Evolutionary conservation across 2,888 invertebrate genomes (phyloP).

Genomic region (Chironomus riparius): DNA sequence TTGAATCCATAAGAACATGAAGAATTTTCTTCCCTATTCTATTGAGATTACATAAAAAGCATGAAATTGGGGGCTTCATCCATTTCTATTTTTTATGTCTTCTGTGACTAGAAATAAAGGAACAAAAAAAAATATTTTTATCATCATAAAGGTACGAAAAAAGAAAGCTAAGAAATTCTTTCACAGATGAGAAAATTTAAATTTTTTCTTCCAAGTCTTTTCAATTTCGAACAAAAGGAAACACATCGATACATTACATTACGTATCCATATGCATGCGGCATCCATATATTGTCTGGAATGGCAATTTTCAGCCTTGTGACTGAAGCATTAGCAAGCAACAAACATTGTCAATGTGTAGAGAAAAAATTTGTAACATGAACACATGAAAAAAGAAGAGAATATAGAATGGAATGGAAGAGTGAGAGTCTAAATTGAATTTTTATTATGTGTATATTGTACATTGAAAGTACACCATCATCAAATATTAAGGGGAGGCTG

Average conservation of each 20-base stretch:
- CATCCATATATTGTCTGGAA: too few species aligned
- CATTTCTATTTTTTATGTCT: neutral
- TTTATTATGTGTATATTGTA: conserved; percentile 20
- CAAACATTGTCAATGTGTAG: too few species aligned
- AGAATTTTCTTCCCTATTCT: conserved; percentile 12
- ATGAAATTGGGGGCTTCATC: conserved; percentile 24
- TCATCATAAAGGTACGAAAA: neutral
- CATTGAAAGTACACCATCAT: conserved; percentile 8
- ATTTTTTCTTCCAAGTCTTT: neutral
- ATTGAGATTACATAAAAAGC: conserved; percentile 25
- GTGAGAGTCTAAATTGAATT: conserved; percentile 20
- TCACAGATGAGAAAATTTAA: conserved; percentile 19
- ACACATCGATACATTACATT: neutral
- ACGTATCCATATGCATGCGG: too few species aligned
- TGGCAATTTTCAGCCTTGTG: too few species aligned
- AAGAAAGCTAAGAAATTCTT: neutral
- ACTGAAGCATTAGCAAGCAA: too few species aligned
- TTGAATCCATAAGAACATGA: neutral
- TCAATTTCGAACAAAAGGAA: neutral
- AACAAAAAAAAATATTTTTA: neutral
- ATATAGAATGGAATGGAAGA: neutral
- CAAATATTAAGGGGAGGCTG: neutral
- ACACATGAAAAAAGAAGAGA: neutral
- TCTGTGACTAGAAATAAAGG: neutral
- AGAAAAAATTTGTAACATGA: neutral